Evolutionary conservation across 2,888 invertebrate genomes (phyloP).

Genomic region (Punctoribates punctum): DNA sequence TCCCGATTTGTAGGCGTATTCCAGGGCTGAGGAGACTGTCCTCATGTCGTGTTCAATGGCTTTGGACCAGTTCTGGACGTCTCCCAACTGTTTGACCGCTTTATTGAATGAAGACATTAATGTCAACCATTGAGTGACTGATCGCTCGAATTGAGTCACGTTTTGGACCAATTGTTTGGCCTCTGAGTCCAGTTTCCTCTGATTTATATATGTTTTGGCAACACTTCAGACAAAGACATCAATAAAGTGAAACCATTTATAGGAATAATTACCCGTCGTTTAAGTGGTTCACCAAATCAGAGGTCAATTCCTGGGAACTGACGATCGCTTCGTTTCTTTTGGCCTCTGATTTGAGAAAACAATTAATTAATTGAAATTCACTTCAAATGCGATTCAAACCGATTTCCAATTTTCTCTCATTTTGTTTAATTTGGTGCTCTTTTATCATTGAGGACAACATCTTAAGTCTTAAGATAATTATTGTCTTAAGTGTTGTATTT

Average conservation of each 20-base stretch:
- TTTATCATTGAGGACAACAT: conserved; percentile 82
- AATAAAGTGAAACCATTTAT: background rate
- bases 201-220: conserved; percentile 96
- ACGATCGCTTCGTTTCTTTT: conserved; percentile 88
- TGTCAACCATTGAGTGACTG: conserved; percentile 94
- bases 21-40: conserved; percentile 82
- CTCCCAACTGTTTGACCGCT: conserved; percentile 77
- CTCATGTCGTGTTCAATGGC: conserved; percentile 95
- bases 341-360: conserved; percentile 65
- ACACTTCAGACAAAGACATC: conserved; percentile 63
- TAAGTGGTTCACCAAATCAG: conserved; percentile 90
- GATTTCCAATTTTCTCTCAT: conserved; percentile 66
- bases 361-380: conserved; percentile 48
- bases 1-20: conserved; percentile 78
- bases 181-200: conserved; percentile 94
- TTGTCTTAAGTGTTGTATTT: too few species aligned
- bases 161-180: conserved; percentile 91
- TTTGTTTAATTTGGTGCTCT: conserved; percentile 78
- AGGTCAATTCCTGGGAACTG: conserved; percentile 87
- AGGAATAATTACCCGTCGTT: conserved; percentile 79
- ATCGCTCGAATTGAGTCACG: conserved; percentile 89
- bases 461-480: background rate
- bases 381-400: conserved; percentile 38
- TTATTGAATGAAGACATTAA: conserved; percentile 62
- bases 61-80: conserved; percentile 97